Evolutionary conservation across 2,797 vertebrate genomes (phyloP).

Genomic region (Fistularia commersonii): DNA sequence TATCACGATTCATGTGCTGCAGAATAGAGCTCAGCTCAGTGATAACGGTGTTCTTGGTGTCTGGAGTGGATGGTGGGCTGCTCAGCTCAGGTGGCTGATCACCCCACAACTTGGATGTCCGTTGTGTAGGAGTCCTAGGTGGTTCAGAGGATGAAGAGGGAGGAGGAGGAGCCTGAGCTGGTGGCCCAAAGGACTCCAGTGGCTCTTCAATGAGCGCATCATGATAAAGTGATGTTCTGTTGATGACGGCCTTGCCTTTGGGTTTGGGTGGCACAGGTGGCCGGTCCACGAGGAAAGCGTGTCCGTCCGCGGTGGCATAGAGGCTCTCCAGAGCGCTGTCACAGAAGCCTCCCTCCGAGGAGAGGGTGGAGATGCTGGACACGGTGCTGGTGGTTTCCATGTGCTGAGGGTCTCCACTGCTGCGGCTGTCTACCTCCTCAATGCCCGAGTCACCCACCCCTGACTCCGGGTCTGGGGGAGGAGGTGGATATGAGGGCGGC

Average conservation of each 20-base stretch:
- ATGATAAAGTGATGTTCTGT: conserved; percentile 90
- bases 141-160: conserved; percentile 76
- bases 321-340: conserved; percentile 85
- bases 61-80: conserved; percentile 85
- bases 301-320: conserved; percentile 88
- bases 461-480: conserved; percentile 81
- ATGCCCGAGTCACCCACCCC: conserved; percentile 91
- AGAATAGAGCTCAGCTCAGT: conserved; percentile 96
- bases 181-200: conserved; percentile 81
- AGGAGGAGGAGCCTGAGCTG: conserved; percentile 81
- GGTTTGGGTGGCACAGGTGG: conserved; percentile 96
- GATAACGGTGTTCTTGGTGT: conserved; percentile 93
- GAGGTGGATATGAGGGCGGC: conserved; percentile 82
- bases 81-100: conserved; percentile 84
- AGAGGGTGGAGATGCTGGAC: conserved; percentile 95
- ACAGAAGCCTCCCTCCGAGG: conserved; percentile 86
- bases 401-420: conserved; percentile 88
- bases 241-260: conserved; percentile 91
- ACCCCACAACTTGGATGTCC: conserved; percentile 94
- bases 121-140: conserved; percentile 82
- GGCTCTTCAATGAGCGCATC: conserved; percentile 89
- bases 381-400: conserved; percentile 97
- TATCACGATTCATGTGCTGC: conserved; percentile 94
- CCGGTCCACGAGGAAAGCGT: conserved; percentile 89
- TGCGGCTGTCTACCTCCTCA: conserved; percentile 91